Base-by-base conservation (phyloP, 2,888 invertebrate species). In the Eugnorisma glareosa region DNA sequence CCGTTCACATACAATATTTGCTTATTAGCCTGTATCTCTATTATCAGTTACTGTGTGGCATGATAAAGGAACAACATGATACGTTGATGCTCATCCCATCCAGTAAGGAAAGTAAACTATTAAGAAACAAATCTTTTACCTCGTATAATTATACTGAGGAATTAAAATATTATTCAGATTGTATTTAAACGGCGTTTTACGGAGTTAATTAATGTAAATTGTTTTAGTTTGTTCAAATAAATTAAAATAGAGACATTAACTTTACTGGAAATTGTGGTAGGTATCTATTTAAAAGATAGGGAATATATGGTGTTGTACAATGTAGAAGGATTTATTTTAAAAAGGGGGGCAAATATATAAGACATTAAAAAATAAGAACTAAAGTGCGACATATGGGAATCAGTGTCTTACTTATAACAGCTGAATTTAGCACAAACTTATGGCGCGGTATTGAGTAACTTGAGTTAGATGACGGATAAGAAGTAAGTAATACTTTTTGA, bases 161-260 rank as follows among this genome's bases (percentile, higher is more conserved):
- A 82, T 82, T 85, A 82, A 81, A 81, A 71, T 71, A 45, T 61
- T 75, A 68, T 63, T 18, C 67, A 63, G 57, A 51, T 70, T 69
- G 61, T 67, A 61, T 72, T 57, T 64, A 85, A 85, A 82, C 67
- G 64, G 45, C 37, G 63, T 68, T 85, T 67, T 48, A 35, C 18
- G 7, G 28, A 54, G 48, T 64, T 54, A 59, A 81, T 81, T 28
- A 40, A 75, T 75, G 64, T 21, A 40, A 75, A 82, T 81, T 81
- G 66, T 18, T 0, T 28, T 61, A 67, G 61, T 67, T 79, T 54
- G 37, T 67, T 68, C 45, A 21, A 73, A 76, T 69, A 51, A 35
- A 61, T 68, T 72, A 0, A 43, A 61, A 73, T 59, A 31, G 43
- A 5, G 28, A 37, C 37, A 31, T 80, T 59, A 43, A 37, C 21